Evolutionary conservation across 2,113 vertebrate genomes (phyloP).

Genomic region (Sphaerodactylus townsendi): DNA sequence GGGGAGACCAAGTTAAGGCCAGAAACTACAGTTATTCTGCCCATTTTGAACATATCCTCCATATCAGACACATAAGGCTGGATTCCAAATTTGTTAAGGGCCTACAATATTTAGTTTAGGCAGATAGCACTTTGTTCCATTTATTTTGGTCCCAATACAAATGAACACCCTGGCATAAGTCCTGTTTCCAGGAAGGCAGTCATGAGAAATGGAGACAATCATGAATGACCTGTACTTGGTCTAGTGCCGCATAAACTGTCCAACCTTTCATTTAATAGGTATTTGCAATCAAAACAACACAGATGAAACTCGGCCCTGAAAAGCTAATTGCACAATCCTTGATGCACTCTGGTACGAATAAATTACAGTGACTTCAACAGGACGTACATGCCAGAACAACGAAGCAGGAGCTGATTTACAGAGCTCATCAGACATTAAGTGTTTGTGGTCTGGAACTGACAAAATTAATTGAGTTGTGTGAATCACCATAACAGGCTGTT

Average conservation of each 20-base stretch:
- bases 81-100: not conserved
- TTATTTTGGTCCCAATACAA: not conserved
- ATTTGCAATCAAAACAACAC: not conserved
- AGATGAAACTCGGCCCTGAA: no score
- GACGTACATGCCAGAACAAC: no score
- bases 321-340: no score
- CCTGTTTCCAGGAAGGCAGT: not conserved
- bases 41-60: not conserved
- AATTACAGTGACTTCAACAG: no score
- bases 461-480: not conserved
- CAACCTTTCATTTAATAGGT: not conserved
- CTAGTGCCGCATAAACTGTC: not conserved
- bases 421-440: no score
- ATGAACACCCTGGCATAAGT: not conserved
- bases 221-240: not conserved
- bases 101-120: not conserved
- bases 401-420: no score
- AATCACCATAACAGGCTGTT: not conserved
- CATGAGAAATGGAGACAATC: not conserved
- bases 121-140: not conserved
- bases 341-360: no score
- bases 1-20: no score
- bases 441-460: no score
- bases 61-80: not conserved
- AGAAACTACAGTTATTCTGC: not conserved